Conservation (phyloP, 2,113 vertebrate species). For the Chascanopsetta lugubris region DNA sequence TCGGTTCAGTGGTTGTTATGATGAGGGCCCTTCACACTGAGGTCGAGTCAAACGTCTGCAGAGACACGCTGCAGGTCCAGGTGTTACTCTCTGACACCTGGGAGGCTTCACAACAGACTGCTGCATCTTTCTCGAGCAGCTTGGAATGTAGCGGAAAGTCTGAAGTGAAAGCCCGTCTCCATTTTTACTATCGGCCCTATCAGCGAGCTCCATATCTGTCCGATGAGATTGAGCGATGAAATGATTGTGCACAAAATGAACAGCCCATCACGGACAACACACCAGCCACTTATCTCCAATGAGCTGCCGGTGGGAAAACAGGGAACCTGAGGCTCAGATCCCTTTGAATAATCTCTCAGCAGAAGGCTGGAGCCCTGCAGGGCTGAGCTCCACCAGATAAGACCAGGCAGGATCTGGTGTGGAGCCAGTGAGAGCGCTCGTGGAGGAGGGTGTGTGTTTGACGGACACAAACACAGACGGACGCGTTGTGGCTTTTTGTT, state of each 20-base stretch:
- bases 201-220: constrained; percentile 6
- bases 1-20: background rate
- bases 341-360: constrained; percentile 63
- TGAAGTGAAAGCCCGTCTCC: no score
- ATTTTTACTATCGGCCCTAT: no score
- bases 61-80: background rate
- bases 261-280: constrained; percentile 18
- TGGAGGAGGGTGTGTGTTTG: constrained; percentile 14
- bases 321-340: constrained; percentile 53
- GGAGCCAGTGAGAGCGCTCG: constrained; percentile 33
- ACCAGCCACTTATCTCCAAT: constrained; percentile 32
- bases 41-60: background rate
- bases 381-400: constrained; percentile 65
- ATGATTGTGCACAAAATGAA: constrained; percentile 22
- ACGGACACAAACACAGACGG: constrained; percentile 39
- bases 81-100: no score
- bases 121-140: no score
- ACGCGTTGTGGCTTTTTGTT: constrained; percentile 36
- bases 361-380: constrained; percentile 61
- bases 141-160: no score
- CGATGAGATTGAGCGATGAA: constrained; percentile 19
- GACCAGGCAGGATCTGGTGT: constrained; percentile 49
- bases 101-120: no score
- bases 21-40: background rate
- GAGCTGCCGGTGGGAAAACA: constrained; percentile 30